phyloP scores from a whole-genome alignment of 2,888 invertebrate species.

The Galerucella pusilla region DNA sequence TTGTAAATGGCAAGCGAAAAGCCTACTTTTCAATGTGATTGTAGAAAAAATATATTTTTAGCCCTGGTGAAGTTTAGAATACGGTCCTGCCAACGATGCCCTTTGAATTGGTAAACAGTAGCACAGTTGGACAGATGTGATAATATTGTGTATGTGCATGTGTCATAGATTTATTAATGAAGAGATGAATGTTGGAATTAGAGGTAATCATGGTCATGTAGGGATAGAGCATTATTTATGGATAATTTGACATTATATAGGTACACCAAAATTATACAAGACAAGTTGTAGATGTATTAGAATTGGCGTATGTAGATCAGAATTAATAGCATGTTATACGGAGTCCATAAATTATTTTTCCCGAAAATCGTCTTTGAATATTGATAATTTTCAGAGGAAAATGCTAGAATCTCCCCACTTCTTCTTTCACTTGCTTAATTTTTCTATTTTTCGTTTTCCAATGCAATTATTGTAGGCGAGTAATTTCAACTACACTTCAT shows the following conservation, averaged over 20 bases:
- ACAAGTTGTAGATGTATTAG: not conserved
- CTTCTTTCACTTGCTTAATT: no score
- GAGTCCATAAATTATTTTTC: not conserved
- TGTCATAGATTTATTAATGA: conserved; percentile 25
- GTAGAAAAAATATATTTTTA: no score
- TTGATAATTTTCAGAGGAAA: no score
- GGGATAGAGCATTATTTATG: conserved; percentile 8
- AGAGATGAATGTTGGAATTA: conserved; percentile 21
- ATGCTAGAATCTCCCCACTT: no score
- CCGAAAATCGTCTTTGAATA: no score
- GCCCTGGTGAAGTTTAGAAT: not conserved
- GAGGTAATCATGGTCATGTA: conserved; percentile 15
- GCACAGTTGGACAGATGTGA: conserved; percentile 33
- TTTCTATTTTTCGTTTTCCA: no score
- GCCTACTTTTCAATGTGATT: no score
- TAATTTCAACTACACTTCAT: no score
- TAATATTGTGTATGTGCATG: conserved; percentile 27
- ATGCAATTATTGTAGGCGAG: no score
- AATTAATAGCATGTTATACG: not conserved
- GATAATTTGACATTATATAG: conserved; percentile 7
- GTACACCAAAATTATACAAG: not conserved
- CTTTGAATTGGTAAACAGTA: conserved; percentile 37
- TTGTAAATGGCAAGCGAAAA: no score
- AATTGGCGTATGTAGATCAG: not conserved
- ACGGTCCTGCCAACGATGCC: conserved; percentile 8